Percentiles rank a stretch among this genome's conserved stretches.
Evolutionary conservation across 1,140 invertebrate species (phyloP).

Genomic region (Cydia strobilella): DNA sequence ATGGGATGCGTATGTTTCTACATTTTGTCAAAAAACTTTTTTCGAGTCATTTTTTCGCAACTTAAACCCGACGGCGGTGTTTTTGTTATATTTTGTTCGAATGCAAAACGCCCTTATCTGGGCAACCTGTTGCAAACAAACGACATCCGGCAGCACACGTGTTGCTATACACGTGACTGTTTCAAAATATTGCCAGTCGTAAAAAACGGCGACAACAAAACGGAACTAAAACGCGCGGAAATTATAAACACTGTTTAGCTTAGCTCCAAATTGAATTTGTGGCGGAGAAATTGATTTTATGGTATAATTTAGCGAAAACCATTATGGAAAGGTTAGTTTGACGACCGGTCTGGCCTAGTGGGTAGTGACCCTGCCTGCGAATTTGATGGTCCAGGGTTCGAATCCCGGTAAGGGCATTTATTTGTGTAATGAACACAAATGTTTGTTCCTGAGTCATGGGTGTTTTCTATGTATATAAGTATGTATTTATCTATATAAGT

Average conservation of each 20-base stretch:
- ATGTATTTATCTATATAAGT: too few relatives aligned
- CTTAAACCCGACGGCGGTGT: background rate
- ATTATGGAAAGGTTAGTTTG: background rate
- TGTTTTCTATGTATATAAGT: too few relatives aligned
- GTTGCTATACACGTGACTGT: conserved; percentile 25
- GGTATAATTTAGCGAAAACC: background rate
- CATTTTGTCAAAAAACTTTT: background rate
- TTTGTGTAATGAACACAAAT: too few relatives aligned
- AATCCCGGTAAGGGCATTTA: too few relatives aligned
- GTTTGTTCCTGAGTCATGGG: too few relatives aligned
- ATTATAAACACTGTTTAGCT: conserved; percentile 13
- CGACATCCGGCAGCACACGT: conserved; percentile 33
- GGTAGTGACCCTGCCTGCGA: too few relatives aligned
- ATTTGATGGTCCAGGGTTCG: too few relatives aligned
- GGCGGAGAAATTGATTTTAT: conserved; percentile 16
- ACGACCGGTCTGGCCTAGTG: too few relatives aligned
- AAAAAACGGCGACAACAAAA: conserved; percentile 33
- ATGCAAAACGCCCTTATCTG: conserved; percentile 30
- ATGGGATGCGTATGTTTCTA: background rate
- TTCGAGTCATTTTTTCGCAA: background rate
- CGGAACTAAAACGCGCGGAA: conserved; percentile 19
- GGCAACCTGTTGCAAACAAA: conserved; percentile 31
- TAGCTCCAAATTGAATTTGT: background rate
- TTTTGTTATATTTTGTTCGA: background rate
- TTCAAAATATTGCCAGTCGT: conserved; percentile 36